Conservation (phyloP, 2,113 vertebrate genomes). For the Spheniscus mendiculus region DNA sequence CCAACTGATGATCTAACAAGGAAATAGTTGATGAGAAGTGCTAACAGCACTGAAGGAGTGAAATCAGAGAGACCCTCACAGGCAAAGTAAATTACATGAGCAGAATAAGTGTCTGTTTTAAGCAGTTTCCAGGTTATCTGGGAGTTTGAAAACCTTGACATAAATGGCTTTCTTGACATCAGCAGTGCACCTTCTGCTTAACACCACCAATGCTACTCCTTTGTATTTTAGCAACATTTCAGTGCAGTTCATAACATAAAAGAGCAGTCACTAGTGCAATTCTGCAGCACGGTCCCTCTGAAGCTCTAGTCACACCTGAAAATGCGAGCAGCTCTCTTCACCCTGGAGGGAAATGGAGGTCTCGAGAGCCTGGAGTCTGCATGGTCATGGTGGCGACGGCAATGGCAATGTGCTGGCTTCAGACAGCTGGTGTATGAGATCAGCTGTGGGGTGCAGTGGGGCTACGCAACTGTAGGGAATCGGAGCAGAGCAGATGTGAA, state of each 20-base stretch:
- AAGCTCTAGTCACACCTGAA: neutral
- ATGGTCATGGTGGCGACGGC: accelerated
- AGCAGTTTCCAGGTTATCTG: neutral
- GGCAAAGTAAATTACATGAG: neutral
- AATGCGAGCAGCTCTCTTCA: neutral
- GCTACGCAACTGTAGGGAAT: accelerated
- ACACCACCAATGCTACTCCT: neutral
- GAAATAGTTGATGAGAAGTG: neutral
- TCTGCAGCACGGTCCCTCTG: neutral
- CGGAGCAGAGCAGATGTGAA: neutral
- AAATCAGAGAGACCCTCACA: neutral
- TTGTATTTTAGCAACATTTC: neutral
- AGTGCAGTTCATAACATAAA: neutral
- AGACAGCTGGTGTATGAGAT: neutral
- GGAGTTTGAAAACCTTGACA: neutral
- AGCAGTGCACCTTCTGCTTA: neutral
- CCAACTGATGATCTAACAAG: neutral
- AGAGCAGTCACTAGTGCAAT: neutral
- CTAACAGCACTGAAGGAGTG: neutral
- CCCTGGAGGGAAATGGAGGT: neutral
- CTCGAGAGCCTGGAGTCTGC: neutral
- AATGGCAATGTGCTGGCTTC: neutral
- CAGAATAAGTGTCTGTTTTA: neutral
- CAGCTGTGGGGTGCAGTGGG: neutral
- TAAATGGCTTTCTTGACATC: neutral